Base-by-base conservation (phyloP, 2,888 invertebrate genomes). In the Synergus laeviventris region DNA sequence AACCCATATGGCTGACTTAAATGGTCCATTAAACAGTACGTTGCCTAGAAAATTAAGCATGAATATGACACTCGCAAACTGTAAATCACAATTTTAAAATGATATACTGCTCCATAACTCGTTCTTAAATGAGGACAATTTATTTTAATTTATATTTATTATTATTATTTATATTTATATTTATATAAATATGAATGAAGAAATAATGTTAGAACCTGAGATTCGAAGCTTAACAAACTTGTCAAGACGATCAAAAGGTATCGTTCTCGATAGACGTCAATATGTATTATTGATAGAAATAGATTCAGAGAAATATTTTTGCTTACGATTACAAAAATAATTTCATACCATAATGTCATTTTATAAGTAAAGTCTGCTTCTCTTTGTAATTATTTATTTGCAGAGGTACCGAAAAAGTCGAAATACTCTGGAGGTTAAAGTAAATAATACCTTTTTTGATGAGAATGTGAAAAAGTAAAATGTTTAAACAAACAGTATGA, bases 1-100 rank as follows among this genome's bases (percentile, higher is more conserved):
- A 66, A 66, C 16, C 21, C 66, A 8, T 66, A 45, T 14, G 45
- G 45, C 66, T 66, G 24, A 66, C 45, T 24, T 66, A 24, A 45
- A 66, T 49, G 66, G 42, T 16, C 66, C 45, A 66, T 45, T 45
- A 24, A 66, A 66, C 42, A 45, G 9, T 66, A 45, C 8, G 24
- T 24, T 66, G 16, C 2, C 14, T 14, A 8, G 5, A 45, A 45
- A 66, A 66, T 42, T 14, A 45, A 66, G 24, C 45, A 45, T 16
- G 21, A 12, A 45, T 21, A 14, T 14, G 11, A 42, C 64, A 12
- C 9, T 18, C 39, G n/a, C 21, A 60, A 64, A 38, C 39, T 18
- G 1, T 11, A 64, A 21, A 64, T 64, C 31, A 42, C 12, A 21
- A 9, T 18, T 39, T 2, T n/a, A 38, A 62, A 38, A 49, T 49